A percentile compares a stretch with the other conserved stretches of the same genome.
Conservation (phyloP, 2,888 invertebrate species). For the Dione juno region DNA sequence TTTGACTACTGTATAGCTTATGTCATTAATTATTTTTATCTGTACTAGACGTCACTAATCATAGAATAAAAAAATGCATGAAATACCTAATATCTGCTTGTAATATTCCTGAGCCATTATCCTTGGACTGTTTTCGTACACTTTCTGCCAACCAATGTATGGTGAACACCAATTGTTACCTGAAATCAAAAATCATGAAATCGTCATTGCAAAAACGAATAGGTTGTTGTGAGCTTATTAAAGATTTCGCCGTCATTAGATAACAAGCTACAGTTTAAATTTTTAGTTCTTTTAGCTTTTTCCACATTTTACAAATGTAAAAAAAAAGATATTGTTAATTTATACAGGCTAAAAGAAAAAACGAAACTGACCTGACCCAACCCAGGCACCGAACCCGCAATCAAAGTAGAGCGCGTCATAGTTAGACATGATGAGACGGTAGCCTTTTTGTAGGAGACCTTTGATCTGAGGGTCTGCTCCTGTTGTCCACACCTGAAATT, state of each 20-base stretch:
- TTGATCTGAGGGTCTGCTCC: constrained; percentile 85
- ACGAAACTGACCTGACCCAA: constrained; percentile 80
- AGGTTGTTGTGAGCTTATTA: too few species aligned
- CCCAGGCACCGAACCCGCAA: constrained; percentile 93
- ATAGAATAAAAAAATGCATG: neutral
- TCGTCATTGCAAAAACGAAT: too few species aligned
- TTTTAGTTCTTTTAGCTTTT: too few species aligned
- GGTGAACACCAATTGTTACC: constrained; percentile 96
- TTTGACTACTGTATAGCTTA: too few species aligned
- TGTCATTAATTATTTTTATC: too few species aligned
- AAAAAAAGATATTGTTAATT: too few species aligned
- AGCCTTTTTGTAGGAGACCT: constrained; percentile 88
- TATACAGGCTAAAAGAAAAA: neutral
- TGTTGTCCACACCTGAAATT: constrained; percentile 87
- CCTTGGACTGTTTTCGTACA: constrained; percentile 90
- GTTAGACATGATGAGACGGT: constrained; percentile 91
- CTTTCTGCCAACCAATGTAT: constrained; percentile 94
- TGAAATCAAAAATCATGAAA: constrained; percentile 46
- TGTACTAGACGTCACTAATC: too few species aligned
- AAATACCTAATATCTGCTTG: constrained; percentile 81
- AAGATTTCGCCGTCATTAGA: too few species aligned
- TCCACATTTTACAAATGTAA: too few species aligned
- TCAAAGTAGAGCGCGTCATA: constrained; percentile 94
- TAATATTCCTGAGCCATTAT: constrained; percentile 81
- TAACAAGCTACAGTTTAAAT: too few species aligned